These are phyloP conservation scores for Scaptodrosophila latifasciaeformis DNA, from an alignment of 2,888 invertebrate species.

Conservation along the genomic window DNA sequence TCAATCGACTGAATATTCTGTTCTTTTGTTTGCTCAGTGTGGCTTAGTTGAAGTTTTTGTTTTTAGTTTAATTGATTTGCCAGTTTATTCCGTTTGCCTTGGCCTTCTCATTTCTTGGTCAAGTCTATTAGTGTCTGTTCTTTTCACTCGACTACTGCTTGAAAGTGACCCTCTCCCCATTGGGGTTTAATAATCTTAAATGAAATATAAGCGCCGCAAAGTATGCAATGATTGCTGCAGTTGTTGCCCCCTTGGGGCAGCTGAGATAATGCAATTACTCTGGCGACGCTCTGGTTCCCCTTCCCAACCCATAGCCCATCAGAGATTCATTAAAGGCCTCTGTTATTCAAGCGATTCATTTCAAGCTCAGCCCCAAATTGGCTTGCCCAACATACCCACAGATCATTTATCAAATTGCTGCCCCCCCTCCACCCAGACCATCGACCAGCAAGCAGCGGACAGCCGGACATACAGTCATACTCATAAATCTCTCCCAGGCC, in stretches of 20 bases:
- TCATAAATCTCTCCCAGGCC: conserved; percentile 1
- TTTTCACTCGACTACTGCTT: no score
- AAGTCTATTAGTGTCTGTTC: conserved; percentile 30
- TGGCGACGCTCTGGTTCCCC: conserved; percentile 5
- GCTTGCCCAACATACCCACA: no score
- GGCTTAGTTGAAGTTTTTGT: conserved; percentile 42
- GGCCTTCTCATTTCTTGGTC: conserved; percentile 4
- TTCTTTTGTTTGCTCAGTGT: no score
- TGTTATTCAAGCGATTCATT: conserved; percentile 26
- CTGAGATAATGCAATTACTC: conserved; percentile 27
- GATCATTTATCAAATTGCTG: no score
- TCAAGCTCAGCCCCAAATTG: no score
- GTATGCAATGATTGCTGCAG: conserved; percentile 58
- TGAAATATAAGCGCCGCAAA: conserved; percentile 55
- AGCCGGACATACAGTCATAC: no score
- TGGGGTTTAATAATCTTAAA: conserved; percentile 54
- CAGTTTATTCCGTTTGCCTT: conserved; percentile 10
- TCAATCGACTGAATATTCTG: conserved; percentile 53
- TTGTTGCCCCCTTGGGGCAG: no score
- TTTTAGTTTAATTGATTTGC: conserved; percentile 60
- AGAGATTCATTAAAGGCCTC: not conserved
- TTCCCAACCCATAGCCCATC: not conserved
- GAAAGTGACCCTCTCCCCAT: conserved; percentile 5
- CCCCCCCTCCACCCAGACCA: no score
- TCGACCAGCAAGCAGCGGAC: no score